phyloP scores from a whole-genome alignment of 37 sponge, comb jelly and placozoan species.

The Oscarella lobularis region DNA sequence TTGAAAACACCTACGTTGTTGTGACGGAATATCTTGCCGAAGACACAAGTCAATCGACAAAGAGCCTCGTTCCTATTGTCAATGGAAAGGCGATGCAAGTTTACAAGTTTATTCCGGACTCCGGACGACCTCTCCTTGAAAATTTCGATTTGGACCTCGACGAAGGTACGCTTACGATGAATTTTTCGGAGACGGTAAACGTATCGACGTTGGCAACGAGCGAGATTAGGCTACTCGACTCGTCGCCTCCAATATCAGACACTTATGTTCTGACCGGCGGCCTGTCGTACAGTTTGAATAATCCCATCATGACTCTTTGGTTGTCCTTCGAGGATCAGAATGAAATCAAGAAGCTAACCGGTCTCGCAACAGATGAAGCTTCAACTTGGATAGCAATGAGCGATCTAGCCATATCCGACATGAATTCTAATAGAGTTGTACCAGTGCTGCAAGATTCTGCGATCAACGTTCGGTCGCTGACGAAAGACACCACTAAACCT shows the following conservation, averaged over 20 bases:
- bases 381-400: conserved; percentile 36
- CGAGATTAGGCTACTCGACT: conserved; percentile 55
- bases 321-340: conserved; percentile 48
- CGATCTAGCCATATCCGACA: conserved; percentile 43
- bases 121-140: conserved; percentile 36
- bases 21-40: conserved; percentile 16
- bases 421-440: conserved; percentile 47
- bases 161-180: conserved; percentile 37
- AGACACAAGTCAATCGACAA: conserved; percentile 44
- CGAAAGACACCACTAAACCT: conserved; percentile 9
- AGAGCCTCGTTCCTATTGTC: conserved; percentile 26
- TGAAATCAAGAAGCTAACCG: conserved; percentile 29
- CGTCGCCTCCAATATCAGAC: neutral
- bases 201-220: conserved; percentile 21
- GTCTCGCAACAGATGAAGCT: conserved; percentile 23
- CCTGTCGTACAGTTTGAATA: conserved; percentile 41
- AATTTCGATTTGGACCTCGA: conserved; percentile 72
- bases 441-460: conserved; percentile 7
- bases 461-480: conserved; percentile 16
- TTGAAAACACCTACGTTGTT: conserved; percentile 40
- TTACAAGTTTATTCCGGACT: conserved; percentile 25
- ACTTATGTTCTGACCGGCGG: conserved; percentile 56
- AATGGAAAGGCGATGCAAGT: conserved; percentile 21
- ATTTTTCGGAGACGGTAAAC: conserved; percentile 83
- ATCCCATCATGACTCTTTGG: conserved; percentile 37